Evolutionary conservation across 2,888 invertebrate genomes (phyloP).

Genomic region (Caradrina kadenii): DNA sequence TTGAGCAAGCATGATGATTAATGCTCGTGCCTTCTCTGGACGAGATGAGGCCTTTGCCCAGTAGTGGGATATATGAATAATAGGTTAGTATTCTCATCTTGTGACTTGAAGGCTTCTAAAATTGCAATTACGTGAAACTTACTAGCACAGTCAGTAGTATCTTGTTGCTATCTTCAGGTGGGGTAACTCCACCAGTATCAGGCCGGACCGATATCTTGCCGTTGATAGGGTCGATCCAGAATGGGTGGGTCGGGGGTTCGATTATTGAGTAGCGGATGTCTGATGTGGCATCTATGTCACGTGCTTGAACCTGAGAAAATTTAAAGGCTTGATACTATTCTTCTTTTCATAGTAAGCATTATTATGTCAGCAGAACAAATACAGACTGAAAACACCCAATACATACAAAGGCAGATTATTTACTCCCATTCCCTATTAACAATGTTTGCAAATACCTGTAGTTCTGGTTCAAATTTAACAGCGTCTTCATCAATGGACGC

Average conservation of each 20-base stretch:
- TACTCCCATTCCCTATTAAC: too few relatives aligned
- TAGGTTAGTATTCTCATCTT: too few relatives aligned
- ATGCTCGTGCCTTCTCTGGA: too few relatives aligned
- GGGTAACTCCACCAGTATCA: constrained; percentile 72
- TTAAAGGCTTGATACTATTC: too few relatives aligned
- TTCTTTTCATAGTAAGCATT: too few relatives aligned
- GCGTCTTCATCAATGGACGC: constrained; percentile 97
- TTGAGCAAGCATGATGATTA: too few relatives aligned
- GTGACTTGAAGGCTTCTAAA: too few relatives aligned
- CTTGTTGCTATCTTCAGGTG: constrained; percentile 90
- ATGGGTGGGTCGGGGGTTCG: constrained; percentile 91
- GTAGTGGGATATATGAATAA: too few relatives aligned
- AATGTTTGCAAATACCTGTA: constrained; percentile 70
- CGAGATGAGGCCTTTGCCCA: too few relatives aligned
- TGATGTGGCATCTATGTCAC: constrained; percentile 95
- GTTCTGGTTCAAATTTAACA: constrained; percentile 95
- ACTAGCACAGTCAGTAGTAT: constrained; percentile 92
- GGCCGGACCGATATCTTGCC: constrained; percentile 91
- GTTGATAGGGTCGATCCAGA: constrained; percentile 92
- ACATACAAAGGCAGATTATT: too few relatives aligned
- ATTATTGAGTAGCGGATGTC: constrained; percentile 94
- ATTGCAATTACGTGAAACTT: constrained; percentile 66
- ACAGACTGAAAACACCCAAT: too few relatives aligned
- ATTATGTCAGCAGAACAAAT: too few relatives aligned
- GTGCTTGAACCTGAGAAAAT: constrained; percentile 91